phyloP scores from a whole-genome alignment of 2,797 vertebrate genomes.

The Strix occidentalis region DNA sequence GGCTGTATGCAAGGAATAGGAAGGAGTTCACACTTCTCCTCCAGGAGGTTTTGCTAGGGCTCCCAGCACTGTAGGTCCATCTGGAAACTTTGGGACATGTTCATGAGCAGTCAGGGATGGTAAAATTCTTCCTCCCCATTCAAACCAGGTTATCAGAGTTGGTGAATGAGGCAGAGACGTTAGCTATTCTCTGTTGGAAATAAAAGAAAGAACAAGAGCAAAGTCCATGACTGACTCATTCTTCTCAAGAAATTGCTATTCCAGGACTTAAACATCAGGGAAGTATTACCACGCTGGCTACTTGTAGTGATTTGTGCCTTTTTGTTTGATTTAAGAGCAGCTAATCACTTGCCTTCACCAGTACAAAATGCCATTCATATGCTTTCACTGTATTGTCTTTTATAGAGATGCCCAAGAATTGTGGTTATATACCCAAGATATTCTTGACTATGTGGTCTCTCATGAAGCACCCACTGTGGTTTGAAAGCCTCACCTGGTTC shows the following conservation, averaged over 20 bases:
- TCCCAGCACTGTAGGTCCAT: background rate
- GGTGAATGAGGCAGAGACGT: background rate
- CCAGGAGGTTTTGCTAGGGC: background rate
- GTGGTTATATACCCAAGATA: background rate
- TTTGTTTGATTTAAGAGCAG: background rate
- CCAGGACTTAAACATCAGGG: background rate
- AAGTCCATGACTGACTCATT: background rate
- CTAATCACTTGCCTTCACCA: background rate
- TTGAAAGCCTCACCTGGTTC: background rate
- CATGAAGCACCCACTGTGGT: background rate
- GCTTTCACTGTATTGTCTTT: background rate
- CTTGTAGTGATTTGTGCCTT: background rate
- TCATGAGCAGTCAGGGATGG: background rate
- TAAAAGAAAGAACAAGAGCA: background rate
- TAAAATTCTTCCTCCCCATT: background rate
- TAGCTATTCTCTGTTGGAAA: background rate
- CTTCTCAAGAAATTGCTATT: background rate
- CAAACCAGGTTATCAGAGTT: background rate
- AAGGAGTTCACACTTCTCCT: background rate
- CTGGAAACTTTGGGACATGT: background rate
- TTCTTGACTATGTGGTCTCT: background rate
- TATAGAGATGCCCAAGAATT: background rate
- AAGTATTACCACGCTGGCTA: background rate
- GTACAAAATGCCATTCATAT: background rate
- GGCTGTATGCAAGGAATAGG: background rate